A percentile compares a stretch with the other conserved stretches of the same genome.
Evolutionary conservation across 2,113 vertebrate genomes (phyloP).

Genomic region (Periophthalmodon schlosseri): DNA sequence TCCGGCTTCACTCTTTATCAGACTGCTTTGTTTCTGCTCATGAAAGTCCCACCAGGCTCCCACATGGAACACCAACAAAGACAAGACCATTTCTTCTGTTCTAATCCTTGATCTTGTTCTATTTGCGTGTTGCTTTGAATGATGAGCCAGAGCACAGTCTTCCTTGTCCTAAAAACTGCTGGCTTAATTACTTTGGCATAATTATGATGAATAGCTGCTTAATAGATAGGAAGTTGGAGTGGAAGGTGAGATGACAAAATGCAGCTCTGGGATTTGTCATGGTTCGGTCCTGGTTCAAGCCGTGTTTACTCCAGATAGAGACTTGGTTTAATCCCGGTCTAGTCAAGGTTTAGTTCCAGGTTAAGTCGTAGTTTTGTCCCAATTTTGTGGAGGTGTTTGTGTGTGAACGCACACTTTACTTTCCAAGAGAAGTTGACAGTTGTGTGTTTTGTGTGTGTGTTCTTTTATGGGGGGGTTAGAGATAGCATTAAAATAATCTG

Average conservation of each 20-base stretch:
- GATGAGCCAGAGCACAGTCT: not conserved
- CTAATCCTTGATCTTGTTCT: slow-evolving; percentile 36
- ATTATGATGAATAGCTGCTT: not conserved
- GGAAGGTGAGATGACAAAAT: not conserved
- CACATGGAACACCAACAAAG: slow-evolving; percentile 55
- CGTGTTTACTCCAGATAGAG: not conserved
- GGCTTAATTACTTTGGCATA: not conserved
- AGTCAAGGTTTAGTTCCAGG: not conserved
- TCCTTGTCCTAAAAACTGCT: not conserved
- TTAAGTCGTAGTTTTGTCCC: not conserved
- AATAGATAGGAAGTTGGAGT: not conserved
- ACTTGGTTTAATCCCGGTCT: not conserved
- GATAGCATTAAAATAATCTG: too few species aligned
- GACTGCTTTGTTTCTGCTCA: slow-evolving; percentile 64
- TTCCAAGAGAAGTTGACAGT: too few species aligned
- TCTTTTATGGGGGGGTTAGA: too few species aligned
- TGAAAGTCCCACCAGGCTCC: slow-evolving; percentile 40
- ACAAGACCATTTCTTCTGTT: slow-evolving; percentile 39
- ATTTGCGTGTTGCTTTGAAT: slow-evolving; percentile 18
- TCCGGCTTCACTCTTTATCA: slow-evolving; percentile 59
- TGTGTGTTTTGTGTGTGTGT: too few species aligned
- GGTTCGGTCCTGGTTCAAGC: not conserved
- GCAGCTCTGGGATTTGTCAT: not conserved
- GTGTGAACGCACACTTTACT: too few species aligned
- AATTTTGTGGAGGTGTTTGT: too few species aligned